These are phyloP conservation scores for Scaptomyza polygonia DNA, from an alignment of 2,888 invertebrate species.

Conservation along the genomic window DNA sequence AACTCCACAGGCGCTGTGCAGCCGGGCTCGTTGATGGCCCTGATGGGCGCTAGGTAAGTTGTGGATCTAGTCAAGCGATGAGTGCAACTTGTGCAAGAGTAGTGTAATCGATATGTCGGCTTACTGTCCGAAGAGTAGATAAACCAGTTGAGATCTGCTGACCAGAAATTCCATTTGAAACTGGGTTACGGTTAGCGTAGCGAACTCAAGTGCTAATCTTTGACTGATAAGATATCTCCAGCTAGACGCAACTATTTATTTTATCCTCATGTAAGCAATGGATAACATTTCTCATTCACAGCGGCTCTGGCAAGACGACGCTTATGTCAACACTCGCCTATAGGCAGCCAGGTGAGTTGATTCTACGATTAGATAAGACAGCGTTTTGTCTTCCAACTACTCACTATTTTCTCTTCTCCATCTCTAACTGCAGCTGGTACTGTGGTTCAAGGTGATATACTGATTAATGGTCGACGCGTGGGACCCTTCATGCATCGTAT, in stretches of 20 bases:
- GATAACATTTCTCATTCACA: slow-evolving; percentile 55
- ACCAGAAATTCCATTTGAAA: slow-evolving; percentile 31
- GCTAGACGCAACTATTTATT: slow-evolving; percentile 4
- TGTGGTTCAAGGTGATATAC: slow-evolving; percentile 90
- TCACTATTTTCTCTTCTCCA: neutral
- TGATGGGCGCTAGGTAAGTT: slow-evolving; percentile 93
- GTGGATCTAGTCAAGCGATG: neutral
- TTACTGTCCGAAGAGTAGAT: too few relatives aligned
- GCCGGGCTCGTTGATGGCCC: slow-evolving; percentile 91
- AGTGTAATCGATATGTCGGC: slow-evolving; percentile 42
- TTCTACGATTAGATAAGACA: slow-evolving; percentile 57
- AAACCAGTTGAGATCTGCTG: slow-evolving; percentile 17
- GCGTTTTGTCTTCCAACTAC: neutral
- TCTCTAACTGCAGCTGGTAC: slow-evolving; percentile 86
- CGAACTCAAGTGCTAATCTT: slow-evolving; percentile 25
- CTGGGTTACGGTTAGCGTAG: slow-evolving; percentile 40
- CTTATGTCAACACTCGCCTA: slow-evolving; percentile 93
- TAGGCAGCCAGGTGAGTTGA: slow-evolving; percentile 88
- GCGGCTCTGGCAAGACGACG: slow-evolving; percentile 95
- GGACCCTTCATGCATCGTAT: slow-evolving; percentile 91
- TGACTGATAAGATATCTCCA: slow-evolving; percentile 31
- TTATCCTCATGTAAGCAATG: neutral
- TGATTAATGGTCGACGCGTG: slow-evolving; percentile 90
- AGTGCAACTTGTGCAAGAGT: slow-evolving; percentile 10
- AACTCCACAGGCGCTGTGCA: slow-evolving; percentile 93